phyloP scores from a whole-genome alignment of 2,113 vertebrate genomes.

The Cyprinodon tularosa region DNA sequence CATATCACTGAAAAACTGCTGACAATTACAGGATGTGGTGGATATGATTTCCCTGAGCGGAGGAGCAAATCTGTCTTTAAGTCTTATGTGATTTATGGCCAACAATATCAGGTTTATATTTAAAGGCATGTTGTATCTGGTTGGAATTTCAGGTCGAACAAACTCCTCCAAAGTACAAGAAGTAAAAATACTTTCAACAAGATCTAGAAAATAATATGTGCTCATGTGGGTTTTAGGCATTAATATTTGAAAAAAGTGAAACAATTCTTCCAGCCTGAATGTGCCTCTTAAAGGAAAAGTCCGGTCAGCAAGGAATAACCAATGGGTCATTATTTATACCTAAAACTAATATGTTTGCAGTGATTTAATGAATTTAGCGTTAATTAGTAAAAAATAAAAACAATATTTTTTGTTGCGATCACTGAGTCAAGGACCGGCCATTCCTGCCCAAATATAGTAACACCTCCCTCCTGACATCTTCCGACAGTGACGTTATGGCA shows the following conservation, averaged over 20 bases:
- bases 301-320: too few relatives aligned
- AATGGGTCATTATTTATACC: too few relatives aligned
- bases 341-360: too few relatives aligned
- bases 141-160: conserved; percentile 3
- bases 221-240: conserved; percentile 23
- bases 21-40: conserved; percentile 53
- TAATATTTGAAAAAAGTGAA: conserved; percentile 12
- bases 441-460: too few relatives aligned
- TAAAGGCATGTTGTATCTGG: conserved; percentile 36
- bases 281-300: background rate
- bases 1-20: conserved; percentile 43
- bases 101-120: conserved; percentile 40
- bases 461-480: too few relatives aligned
- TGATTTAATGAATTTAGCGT: too few relatives aligned
- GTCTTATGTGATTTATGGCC: conserved; percentile 37
- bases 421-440: too few relatives aligned
- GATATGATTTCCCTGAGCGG: conserved; percentile 30
- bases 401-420: too few relatives aligned
- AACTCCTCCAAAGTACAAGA: conserved; percentile 21
- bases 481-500: too few relatives aligned
- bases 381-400: too few relatives aligned
- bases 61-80: conserved; percentile 21
- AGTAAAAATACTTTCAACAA: conserved; percentile 2
- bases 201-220: conserved; percentile 2
- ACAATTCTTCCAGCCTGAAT: conserved; percentile 5